A percentile compares a stretch with the other conserved stretches of the same genome.
Conservation (phyloP, 2,797 vertebrate genomes). For the Gallinago solitaria region DNA sequence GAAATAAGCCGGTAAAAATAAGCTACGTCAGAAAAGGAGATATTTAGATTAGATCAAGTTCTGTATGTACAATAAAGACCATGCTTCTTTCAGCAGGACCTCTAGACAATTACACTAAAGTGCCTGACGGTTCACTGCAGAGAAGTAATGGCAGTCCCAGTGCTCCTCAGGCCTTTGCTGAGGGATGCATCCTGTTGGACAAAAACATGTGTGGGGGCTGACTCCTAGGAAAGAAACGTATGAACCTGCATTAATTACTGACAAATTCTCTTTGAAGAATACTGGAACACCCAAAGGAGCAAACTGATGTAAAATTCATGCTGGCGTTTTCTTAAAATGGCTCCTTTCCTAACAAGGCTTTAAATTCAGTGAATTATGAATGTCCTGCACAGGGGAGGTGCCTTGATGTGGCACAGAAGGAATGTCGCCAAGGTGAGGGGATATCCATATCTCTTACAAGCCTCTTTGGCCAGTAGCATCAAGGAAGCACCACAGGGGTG, state of each 20-base stretch:
- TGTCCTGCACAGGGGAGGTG: background rate
- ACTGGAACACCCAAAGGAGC: constrained; percentile 16
- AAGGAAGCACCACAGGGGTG: background rate
- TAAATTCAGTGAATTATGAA: constrained; percentile 18
- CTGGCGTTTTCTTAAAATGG: constrained; percentile 12
- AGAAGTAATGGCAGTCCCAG: background rate
- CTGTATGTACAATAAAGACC: background rate
- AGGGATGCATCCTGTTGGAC: background rate
- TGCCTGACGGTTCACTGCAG: background rate
- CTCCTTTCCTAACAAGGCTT: constrained; percentile 7
- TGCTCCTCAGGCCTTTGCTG: background rate
- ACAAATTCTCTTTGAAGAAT: constrained; percentile 57
- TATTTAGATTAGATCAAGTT: background rate
- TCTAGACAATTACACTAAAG: background rate
- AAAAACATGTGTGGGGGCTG: background rate
- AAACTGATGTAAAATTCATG: constrained; percentile 60
- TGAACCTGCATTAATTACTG: constrained; percentile 56
- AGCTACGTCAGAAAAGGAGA: background rate
- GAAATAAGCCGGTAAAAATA: background rate
- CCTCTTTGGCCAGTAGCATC: background rate
- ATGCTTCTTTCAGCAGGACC: background rate
- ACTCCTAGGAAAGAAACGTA: background rate
- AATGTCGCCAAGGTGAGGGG: background rate
- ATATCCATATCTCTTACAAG: background rate
- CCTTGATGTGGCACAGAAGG: background rate